Conservation (phyloP, 2,888 invertebrate genomes). For the Cerceris ruficornis region DNA sequence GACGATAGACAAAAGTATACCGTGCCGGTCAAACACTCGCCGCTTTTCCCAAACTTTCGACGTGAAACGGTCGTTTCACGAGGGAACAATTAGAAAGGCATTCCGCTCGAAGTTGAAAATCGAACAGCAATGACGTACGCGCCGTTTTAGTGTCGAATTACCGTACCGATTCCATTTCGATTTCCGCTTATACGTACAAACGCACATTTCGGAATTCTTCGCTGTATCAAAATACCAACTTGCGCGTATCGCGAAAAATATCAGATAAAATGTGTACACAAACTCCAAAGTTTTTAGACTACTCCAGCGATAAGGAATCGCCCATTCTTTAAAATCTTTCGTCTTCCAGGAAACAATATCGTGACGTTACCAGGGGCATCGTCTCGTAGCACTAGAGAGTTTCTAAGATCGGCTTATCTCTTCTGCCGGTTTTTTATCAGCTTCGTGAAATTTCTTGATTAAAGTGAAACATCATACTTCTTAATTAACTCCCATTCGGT, state of each 20-base stretch:
- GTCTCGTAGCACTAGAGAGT: too few species aligned
- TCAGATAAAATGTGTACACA: background rate
- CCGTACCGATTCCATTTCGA: background rate
- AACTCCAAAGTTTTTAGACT: background rate
- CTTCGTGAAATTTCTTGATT: too few species aligned
- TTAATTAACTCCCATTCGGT: too few species aligned
- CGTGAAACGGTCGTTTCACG: background rate
- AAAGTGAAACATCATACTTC: too few species aligned
- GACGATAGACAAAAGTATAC: slow-evolving; percentile 23
- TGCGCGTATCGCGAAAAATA: background rate
- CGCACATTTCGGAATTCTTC: too few species aligned
- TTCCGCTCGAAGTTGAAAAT: background rate
- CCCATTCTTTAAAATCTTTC: background rate
- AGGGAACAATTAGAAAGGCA: background rate
- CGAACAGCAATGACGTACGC: background rate
- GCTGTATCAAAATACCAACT: too few species aligned
- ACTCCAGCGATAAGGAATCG: background rate
- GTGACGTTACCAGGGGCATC: background rate
- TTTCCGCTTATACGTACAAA: too few species aligned
- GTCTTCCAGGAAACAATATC: background rate
- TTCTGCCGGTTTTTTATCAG: too few species aligned
- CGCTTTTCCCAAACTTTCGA: slow-evolving; percentile 29
- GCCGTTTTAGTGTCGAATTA: too few species aligned
- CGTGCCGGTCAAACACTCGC: background rate
- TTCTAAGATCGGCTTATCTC: too few species aligned